Base-by-base conservation (phyloP, 2,113 vertebrate species). In the Megaceryle torquata region DNA sequence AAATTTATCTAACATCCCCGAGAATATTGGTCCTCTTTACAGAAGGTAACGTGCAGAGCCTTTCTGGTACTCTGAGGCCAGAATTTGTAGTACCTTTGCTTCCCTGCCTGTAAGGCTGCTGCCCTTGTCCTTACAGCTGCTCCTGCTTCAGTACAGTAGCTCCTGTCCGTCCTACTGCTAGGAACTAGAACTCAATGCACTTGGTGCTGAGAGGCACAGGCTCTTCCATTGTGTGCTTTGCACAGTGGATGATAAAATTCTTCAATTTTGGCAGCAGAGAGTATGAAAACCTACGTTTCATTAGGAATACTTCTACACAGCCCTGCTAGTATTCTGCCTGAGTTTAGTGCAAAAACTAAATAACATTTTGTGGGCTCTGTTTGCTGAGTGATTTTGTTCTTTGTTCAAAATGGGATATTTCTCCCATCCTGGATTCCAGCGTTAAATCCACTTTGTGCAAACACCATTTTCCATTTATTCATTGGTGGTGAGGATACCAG, bases 311-410 rank as follows among this genome's bases (percentile, higher is more conserved):
- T 68, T 91, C 78, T 84, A 48, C 77, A 57, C 31, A 89, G 65
- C 69, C 77, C 39, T 50, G 4, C 65, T 71, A 53, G 29, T 56
- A 20, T 76, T 93, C 86, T 87, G 61, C 61, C 76, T 17, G 72
- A 86, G 44, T 86, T 90, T 94, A 96, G 91, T 91, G 77, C 25
- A 15, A 78, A 86, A 95, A 94, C 71, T 83, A 93, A 96, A 86
- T 86, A 96, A 78, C 56, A 20, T 75, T 82, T 63, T 93, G 77
- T 76, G 69, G 72, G 63, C 86, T 89, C 64, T 92, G 65, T 93
- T 94, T 91, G 81, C 81, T 53, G 82, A 82, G 63, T 68, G 54
- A 74, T 91, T 91, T 88, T 88, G 39, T 69, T 88, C 68, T 92
- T 90, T 83, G 53, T 75, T 68, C 86, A 72, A 75, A 91, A 75